A percentile compares a stretch with the other conserved stretches of the same genome.
These are phyloP conservation scores for Clarias laeviceps DNA, from an alignment of 2,797 vertebrate genomes.

Conservation along the genomic window DNA sequence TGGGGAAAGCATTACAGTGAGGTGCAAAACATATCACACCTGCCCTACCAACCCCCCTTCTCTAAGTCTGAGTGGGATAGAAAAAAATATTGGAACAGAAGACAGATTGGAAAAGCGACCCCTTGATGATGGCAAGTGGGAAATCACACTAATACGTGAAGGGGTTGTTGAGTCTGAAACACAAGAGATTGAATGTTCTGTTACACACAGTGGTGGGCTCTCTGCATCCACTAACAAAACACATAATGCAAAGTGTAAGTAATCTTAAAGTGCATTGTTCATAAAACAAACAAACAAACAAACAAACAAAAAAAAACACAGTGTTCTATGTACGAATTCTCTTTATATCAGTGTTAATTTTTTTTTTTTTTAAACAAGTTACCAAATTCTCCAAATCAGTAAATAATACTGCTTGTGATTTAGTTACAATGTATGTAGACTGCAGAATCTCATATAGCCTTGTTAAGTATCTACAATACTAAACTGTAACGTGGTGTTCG, in stretches of 20 bases:
- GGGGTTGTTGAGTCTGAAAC: slow-evolving; percentile 16
- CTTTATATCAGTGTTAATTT: no score
- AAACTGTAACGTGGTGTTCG: slow-evolving; percentile 47
- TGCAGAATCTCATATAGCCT: no score
- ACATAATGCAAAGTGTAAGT: slow-evolving; percentile 36
- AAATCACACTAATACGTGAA: slow-evolving; percentile 24
- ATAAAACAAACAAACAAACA: background rate
- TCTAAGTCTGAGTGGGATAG: slow-evolving; percentile 19
- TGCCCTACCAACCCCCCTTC: slow-evolving; percentile 27
- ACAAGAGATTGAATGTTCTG: background rate
- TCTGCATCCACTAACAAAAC: background rate
- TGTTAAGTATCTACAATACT: no score
- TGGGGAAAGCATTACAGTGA: background rate
- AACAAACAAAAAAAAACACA: no score
- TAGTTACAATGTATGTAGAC: no score
- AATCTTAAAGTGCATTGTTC: background rate
- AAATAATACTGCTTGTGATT: no score
- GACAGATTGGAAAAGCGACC: rapidly evolving
- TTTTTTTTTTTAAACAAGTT: background rate
- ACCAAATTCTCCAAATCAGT: no score
- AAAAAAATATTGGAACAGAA: background rate
- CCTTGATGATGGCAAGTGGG: background rate
- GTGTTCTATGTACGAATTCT: background rate
- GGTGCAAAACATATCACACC: slow-evolving; percentile 11
- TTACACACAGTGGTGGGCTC: slow-evolving; percentile 22